These are phyloP conservation scores for Aspidapion aeneum DNA, from an alignment of 2,888 invertebrate genomes.

Conservation along the genomic window DNA sequence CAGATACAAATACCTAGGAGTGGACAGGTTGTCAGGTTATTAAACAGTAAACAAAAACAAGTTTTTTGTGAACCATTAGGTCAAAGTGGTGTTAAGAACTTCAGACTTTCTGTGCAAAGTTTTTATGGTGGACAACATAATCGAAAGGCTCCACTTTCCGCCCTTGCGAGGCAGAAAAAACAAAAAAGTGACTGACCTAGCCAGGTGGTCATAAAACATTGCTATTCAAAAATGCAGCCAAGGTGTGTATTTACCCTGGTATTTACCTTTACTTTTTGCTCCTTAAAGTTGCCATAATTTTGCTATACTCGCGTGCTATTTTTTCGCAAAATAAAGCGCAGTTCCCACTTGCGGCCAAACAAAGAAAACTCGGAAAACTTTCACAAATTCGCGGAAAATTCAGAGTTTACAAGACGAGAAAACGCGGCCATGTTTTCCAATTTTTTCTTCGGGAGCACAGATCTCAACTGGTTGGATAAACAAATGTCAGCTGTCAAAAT, in stretches of 20 bases:
- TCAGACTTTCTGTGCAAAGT: too few relatives aligned
- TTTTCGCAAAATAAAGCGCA: not conserved
- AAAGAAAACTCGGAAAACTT: not conserved
- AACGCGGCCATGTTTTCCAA: not conserved
- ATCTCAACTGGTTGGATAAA: not conserved
- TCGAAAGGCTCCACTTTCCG: too few relatives aligned
- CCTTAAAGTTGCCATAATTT: not conserved
- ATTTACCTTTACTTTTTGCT: not conserved
- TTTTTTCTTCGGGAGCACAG: not conserved
- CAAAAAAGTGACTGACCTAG: conserved; percentile 18
- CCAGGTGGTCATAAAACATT: conserved; percentile 45
- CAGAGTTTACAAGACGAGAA: not conserved
- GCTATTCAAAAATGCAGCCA: not conserved
- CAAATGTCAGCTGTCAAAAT: not conserved
- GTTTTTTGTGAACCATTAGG: too few relatives aligned
- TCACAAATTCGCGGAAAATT: not conserved
- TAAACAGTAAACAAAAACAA: too few relatives aligned
- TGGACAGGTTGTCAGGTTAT: too few relatives aligned
- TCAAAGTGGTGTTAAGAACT: too few relatives aligned
- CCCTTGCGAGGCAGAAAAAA: not conserved
- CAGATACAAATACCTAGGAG: too few relatives aligned
- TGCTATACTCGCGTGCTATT: not conserved
- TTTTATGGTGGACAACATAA: too few relatives aligned
- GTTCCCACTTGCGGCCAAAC: not conserved
- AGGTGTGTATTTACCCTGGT: not conserved